Percentiles rank a stretch among this genome's conserved stretches.
Evolutionary conservation across 37 sponge, comb jelly and placozoan species (phyloP).

Genomic region (Aphrocallistes beatrix): DNA sequence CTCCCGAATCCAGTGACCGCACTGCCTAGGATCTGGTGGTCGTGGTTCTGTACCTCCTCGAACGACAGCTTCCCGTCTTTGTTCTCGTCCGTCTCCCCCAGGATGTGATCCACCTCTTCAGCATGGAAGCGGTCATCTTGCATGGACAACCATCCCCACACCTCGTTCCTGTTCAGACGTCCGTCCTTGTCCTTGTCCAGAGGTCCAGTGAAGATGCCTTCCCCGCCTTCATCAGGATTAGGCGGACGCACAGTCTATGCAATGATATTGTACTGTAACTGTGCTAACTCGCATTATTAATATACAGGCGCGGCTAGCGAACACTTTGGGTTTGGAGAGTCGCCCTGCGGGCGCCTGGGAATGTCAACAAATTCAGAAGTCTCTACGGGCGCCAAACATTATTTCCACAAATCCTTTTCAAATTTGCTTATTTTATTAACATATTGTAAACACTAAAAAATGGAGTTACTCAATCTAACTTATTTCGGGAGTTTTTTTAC

Average conservation of each 20-base stretch:
- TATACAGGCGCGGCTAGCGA: too few relatives aligned
- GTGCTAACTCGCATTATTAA: too few relatives aligned
- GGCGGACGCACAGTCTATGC: not conserved
- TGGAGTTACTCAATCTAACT: too few relatives aligned
- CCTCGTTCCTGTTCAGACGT: not conserved
- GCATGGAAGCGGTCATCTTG: not conserved
- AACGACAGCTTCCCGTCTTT: not conserved
- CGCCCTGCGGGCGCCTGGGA: too few relatives aligned
- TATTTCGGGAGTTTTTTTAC: too few relatives aligned
- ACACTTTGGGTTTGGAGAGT: too few relatives aligned
- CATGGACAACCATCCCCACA: constrained; percentile 10
- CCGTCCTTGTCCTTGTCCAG: constrained; percentile 8
- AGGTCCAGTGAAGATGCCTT: not conserved
- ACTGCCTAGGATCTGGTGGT: not conserved
- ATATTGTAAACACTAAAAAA: too few relatives aligned
- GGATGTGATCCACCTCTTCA: not conserved
- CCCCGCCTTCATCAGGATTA: not conserved
- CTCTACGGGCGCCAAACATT: too few relatives aligned
- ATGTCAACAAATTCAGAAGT: too few relatives aligned
- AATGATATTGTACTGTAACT: not conserved
- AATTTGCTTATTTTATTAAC: too few relatives aligned
- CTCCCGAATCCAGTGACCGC: not conserved
- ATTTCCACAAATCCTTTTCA: too few relatives aligned
- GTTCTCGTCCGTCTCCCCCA: not conserved
- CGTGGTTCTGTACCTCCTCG: constrained; percentile 2